Evolutionary conservation across 2,888 invertebrate genomes (phyloP), one percentile per base, ranked within the genome.

Genomic region (Axea sp.): DNA sequence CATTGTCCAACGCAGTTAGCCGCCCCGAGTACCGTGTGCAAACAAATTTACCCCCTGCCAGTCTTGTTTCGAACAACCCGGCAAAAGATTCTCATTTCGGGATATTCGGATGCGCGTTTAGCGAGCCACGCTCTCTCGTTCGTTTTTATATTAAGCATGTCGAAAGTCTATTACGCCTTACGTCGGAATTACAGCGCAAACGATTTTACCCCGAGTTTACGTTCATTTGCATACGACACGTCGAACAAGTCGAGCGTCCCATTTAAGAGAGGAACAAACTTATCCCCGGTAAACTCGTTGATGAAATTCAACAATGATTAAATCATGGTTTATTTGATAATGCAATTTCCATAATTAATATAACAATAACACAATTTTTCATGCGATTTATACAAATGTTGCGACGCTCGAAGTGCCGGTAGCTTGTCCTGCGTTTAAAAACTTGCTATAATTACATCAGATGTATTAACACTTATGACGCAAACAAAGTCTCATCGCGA

Each of bases 271-370:
- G 24, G 51, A 41, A 62, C 37, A 19, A 60, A 60, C 19, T 39
- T 49, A 22, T 30, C 17, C 11, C 14, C 12, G 8, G 37, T 15
- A 9, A 47, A 39, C 26, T 47, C n/a, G 60, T 22, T 51, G 51
- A 51, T 26, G 64, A 51, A 33, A 64, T 64, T 64, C 37, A 30
- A 33, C 41, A 22, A 31, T 51, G 64, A 64, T 64, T 51, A 41
- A 64, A 51, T 64, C 49, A 11, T 24, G 8, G 31, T 49, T 51
- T 31, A 35, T 31, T 6, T 8, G 30, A 5, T n/a, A 22, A 31
- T 12, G 11, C 22, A 30, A 41, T 41, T 41, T 35, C 5, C 14
- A 6, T 35, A 22, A 51, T 24, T 35, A 19, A 24, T 26, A 51
- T 15, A 15, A 35, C 6, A 2, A 6, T n/a, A n/a, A n/a, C n/a